phyloP scores from a whole-genome alignment of 2,797 vertebrate genomes.

The Taenioides sp. region DNA sequence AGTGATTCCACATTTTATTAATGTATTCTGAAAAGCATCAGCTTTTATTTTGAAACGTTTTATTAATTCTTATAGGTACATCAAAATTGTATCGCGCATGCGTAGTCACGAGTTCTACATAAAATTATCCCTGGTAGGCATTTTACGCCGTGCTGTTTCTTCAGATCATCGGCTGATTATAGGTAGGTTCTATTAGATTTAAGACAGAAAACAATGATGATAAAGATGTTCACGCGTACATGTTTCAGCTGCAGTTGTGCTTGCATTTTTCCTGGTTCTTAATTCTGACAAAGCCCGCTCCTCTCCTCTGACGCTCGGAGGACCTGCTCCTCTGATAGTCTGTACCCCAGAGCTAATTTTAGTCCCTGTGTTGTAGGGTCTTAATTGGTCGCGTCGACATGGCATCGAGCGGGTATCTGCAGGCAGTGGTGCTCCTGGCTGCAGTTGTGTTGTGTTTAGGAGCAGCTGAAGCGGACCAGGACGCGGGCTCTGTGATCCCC shows the following conservation, averaged over 20 bases:
- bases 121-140: slow-evolving; percentile 42
- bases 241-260: background rate
- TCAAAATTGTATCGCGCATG: slow-evolving; percentile 49
- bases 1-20: background rate
- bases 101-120: slow-evolving; percentile 38
- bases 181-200: slow-evolving; percentile 42
- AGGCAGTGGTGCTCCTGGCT: slow-evolving; percentile 69
- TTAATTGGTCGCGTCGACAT: slow-evolving; percentile 44
- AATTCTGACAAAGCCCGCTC: slow-evolving; percentile 26
- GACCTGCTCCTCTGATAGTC: background rate
- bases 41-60: slow-evolving; percentile 54
- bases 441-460: slow-evolving; percentile 65
- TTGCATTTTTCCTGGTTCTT: background rate
- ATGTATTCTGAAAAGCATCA: background rate
- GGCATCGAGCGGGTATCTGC: slow-evolving; percentile 58
- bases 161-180: slow-evolving; percentile 44
- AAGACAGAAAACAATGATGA: accelerated
- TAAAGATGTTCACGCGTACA: background rate
- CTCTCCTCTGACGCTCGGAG: slow-evolving; percentile 10
- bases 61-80: background rate
- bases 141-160: slow-evolving; percentile 40
- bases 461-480: slow-evolving; percentile 73
- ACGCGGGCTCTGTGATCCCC: slow-evolving; percentile 84
- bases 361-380: slow-evolving; percentile 10
- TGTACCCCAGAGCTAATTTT: slow-evolving; percentile 1